Base-by-base conservation (phyloP, 64 coral and sea anemone species). In the Pocillopora verrucosa region DNA sequence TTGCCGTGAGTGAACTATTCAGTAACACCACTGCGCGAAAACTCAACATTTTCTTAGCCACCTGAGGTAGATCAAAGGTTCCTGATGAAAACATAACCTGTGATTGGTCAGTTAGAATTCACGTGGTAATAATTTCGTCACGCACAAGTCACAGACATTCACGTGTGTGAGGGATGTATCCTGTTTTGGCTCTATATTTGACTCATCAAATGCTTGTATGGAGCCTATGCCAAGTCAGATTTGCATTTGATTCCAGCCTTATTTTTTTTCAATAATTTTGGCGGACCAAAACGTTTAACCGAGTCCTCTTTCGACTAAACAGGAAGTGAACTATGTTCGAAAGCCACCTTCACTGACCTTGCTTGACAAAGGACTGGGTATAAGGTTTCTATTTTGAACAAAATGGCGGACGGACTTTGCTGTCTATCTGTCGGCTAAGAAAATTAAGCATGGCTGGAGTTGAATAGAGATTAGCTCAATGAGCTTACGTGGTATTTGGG, bases 401-500 rank as follows among this genome's bases (percentile, higher is more conserved):
- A 79, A 26, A 79, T 79, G 77, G 77, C 77, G 77, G 57, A 12
- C 75, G 64, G 9, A 5, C 19, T 78, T 60, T 25, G 61, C 61
- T 63, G 12, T 63, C 61, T 63, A 63, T 63, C 16, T 77, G 16
- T 51, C 9, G 9, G 4, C 56, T 56, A 7, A 6, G 16, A 77
- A 4, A 19, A 22, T 12, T 11, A 79, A 26, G 51, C 1, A 61
- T 5, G 58, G 25, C 59, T 25, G 20, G 9, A 51, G 6, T 75
- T 25, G 61, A 64, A 78, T 37, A 41, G 2, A 16, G 20, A 80
- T 65, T 58, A 58, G 1, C 60, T 89, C 76, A 76, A 96, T 96
- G 95, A 96, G 95, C 65, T 90, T 96, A n/a, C 91, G 95, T 25
- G 91, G 76, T 16, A 68, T 96, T 69, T 96, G 95, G 95, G 60